Percentiles rank a stretch among this genome's conserved stretches.
phyloP scores from a whole-genome alignment of 1,140 invertebrate genomes.

The Atta colombica region DNA sequence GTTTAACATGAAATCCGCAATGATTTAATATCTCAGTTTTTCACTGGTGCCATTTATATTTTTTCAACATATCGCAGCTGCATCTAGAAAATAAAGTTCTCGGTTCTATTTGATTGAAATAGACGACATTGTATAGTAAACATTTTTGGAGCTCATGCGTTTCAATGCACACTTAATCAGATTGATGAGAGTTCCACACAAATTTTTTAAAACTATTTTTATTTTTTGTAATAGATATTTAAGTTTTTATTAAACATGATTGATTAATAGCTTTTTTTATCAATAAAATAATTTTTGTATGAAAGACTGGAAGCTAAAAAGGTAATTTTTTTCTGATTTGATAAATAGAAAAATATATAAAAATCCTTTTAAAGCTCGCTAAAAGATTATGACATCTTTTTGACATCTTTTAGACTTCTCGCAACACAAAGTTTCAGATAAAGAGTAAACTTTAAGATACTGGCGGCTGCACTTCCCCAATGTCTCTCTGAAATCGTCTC shows the following conservation, averaged over 20 bases:
- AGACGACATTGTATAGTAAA: background rate
- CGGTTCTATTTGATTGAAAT: constrained; percentile 21
- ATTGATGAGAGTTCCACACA: background rate
- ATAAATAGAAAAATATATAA: constrained; percentile 12
- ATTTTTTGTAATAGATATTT: constrained; percentile 17
- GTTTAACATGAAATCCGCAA: constrained; percentile 15
- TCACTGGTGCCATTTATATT: background rate
- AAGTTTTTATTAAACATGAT: constrained; percentile 16
- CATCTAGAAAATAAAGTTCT: constrained; percentile 13
- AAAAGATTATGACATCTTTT: constrained; percentile 43
- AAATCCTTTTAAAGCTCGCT: background rate
- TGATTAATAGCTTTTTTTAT: background rate
- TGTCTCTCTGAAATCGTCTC: constrained; percentile 31
- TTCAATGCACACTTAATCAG: background rate
- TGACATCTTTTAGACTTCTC: constrained; percentile 8
- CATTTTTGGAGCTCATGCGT: background rate
- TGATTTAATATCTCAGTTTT: background rate
- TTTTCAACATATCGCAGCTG: constrained; percentile 2
- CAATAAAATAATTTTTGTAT: background rate
- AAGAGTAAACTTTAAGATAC: constrained; percentile 21
- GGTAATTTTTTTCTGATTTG: background rate
- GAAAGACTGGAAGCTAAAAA: background rate
- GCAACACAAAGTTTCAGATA: constrained; percentile 42
- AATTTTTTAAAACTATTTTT: background rate
- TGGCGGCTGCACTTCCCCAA: constrained; percentile 8